Evolutionary conservation across 2,113 vertebrate species (phyloP).

Genomic region (Alligator mississippiensis): DNA sequence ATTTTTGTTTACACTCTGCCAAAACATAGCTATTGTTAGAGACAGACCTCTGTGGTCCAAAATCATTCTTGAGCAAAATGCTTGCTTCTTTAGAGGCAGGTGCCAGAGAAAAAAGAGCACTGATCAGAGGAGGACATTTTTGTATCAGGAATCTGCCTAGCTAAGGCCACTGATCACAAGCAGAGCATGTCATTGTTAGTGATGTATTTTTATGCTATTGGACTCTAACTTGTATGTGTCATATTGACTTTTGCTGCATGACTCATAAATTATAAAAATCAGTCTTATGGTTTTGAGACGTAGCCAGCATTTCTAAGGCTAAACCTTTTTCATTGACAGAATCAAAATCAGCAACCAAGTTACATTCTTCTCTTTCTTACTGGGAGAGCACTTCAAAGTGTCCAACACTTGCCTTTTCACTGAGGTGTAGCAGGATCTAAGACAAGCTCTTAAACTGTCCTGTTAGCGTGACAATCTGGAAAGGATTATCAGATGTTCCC

Average conservation of each 20-base stretch:
- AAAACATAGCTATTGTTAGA: conserved; percentile 58
- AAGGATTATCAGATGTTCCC: conserved; percentile 77
- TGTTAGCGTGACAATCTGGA: conserved; percentile 81
- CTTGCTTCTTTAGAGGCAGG: conserved; percentile 48
- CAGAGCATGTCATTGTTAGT: conserved; percentile 74
- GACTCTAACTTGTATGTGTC: conserved; percentile 78
- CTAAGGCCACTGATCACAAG: conserved; percentile 62
- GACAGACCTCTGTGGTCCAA: conserved; percentile 53
- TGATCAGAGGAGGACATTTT: conserved; percentile 21
- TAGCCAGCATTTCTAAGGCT: conserved; percentile 82
- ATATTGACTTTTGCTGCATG: conserved; percentile 82
- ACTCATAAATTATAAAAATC: conserved; percentile 79
- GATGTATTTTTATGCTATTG: conserved; percentile 73
- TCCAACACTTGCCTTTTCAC: conserved; percentile 64
- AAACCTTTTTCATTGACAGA: conserved; percentile 81
- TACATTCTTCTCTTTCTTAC: conserved; percentile 38
- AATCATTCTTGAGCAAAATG: conserved; percentile 39
- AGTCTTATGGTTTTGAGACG: conserved; percentile 76
- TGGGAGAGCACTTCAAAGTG: conserved; percentile 60
- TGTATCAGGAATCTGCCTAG: conserved; percentile 60
- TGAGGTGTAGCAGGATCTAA: conserved; percentile 58
- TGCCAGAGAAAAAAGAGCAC: not conserved
- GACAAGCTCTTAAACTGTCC: conserved; percentile 76
- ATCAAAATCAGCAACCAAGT: conserved; percentile 66
- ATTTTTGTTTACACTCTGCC: conserved; percentile 74